Conservation (phyloP, 1,140 invertebrate species). For the Drosophila sproati region DNA sequence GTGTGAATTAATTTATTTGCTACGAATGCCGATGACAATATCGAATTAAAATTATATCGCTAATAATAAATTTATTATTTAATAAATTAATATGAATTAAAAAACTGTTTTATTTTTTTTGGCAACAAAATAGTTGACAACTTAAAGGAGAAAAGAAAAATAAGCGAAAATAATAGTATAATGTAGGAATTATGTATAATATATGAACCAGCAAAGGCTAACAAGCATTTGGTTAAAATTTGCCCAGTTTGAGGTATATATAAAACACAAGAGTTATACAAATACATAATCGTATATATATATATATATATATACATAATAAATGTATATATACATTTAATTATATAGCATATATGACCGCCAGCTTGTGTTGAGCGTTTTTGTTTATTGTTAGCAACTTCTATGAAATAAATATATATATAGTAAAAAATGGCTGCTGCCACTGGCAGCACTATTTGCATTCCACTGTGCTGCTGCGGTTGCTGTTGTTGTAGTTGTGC, state of each 20-base stretch:
- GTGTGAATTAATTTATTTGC: no score
- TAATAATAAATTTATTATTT: no score
- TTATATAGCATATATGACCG: not conserved
- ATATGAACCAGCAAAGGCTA: not conserved
- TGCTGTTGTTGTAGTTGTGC: not conserved
- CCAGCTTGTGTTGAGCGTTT: conserved; percentile 16
- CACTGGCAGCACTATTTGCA: conserved; percentile 11
- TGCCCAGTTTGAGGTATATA: conserved; percentile 9
- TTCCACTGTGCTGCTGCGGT: conserved; percentile 1
- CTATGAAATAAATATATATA: conserved; percentile 13
- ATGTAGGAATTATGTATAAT: no score
- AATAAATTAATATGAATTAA: no score
- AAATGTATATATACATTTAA: not conserved
- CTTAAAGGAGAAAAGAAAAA: no score
- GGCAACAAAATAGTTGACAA: no score
- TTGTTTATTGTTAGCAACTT: conserved; percentile 35
- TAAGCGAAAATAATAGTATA: no score
- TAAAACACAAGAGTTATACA: conserved; percentile 3
- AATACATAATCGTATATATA: not conserved
- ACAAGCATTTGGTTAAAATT: conserved; percentile 11
- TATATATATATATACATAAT: not conserved
- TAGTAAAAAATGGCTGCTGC: conserved; percentile 9
- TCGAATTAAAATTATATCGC: no score
- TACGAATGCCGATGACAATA: no score
- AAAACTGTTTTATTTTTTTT: no score